A percentile compares a stretch with the other conserved stretches of the same genome.
phyloP scores from a whole-genome alignment of 1,140 invertebrate genomes.

The Lordiphosa stackelbergi region DNA sequence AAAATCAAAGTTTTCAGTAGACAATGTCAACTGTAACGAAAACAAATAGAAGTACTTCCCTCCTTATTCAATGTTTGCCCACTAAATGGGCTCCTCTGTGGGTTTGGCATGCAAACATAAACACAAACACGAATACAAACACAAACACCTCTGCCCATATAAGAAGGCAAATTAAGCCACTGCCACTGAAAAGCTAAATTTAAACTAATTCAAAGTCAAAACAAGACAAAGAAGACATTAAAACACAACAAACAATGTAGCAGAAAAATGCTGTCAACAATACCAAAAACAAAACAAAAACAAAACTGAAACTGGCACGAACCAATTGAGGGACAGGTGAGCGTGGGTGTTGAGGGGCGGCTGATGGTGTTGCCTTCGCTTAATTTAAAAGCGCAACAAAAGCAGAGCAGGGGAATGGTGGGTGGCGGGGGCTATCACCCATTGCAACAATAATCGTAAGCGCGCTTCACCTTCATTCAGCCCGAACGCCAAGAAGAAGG shows the following conservation, averaged over 20 bases:
- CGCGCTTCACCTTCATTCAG: constrained; percentile 39
- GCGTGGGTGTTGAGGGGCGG: neutral
- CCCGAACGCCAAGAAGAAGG: constrained; percentile 20
- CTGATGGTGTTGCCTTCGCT: constrained; percentile 9
- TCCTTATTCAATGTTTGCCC: constrained; percentile 19
- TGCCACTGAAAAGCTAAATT: constrained; percentile 43
- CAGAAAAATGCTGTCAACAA: constrained; percentile 45
- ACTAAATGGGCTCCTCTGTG: constrained; percentile 15
- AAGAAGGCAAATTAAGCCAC: constrained; percentile 41
- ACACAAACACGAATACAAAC: constrained; percentile 18
- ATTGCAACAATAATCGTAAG: neutral
- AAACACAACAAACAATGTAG: constrained; percentile 12
- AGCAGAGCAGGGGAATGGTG: constrained; percentile 6
- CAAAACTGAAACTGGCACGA: constrained; percentile 22
- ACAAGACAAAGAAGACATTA: constrained; percentile 24
- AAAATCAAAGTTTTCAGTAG: neutral
- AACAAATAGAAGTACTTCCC: neutral
- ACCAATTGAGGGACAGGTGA: neutral
- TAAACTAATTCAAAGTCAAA: constrained; percentile 63
- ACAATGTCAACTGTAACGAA: constrained; percentile 8
- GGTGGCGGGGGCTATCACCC: neutral
- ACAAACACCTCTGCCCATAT: constrained; percentile 35
- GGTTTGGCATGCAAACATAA: constrained; percentile 31
- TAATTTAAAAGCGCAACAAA: constrained; percentile 8
- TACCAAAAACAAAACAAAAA: constrained; percentile 7